phyloP scores from a whole-genome alignment of 1,140 invertebrate genomes.

The Zaprionus camerounensis region DNA sequence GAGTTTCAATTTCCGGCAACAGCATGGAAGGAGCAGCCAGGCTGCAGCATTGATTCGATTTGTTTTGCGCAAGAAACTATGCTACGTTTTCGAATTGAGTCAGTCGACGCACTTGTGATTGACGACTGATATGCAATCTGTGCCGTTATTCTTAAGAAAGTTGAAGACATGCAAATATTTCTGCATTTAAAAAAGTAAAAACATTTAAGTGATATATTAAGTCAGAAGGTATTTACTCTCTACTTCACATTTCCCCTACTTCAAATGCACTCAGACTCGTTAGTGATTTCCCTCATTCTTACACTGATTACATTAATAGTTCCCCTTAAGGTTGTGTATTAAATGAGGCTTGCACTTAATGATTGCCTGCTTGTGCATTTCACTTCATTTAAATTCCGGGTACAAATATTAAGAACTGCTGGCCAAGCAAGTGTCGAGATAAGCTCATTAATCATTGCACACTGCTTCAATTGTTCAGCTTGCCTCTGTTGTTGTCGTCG shows the following conservation, averaged over 20 bases:
- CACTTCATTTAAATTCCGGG: constrained; percentile 27
- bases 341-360: constrained; percentile 4
- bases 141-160: neutral
- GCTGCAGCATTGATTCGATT: constrained; percentile 25
- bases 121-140: constrained; percentile 27
- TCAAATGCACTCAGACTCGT: neutral
- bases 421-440: constrained; percentile 11
- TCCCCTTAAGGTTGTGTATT: neutral
- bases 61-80: constrained; percentile 33
- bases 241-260: neutral
- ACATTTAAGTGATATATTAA: neutral
- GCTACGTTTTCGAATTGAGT: constrained; percentile 21
- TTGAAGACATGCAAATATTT: neutral
- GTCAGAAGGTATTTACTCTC: neutral
- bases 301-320: constrained; percentile 1
- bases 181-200: neutral
- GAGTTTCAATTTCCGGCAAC: constrained; percentile 62
- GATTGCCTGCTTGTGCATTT: constrained; percentile 8
- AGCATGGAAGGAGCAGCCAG: neutral
- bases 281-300: neutral
- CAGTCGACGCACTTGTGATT: constrained; percentile 3
- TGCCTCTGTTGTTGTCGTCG: neutral
- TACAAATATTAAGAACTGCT: constrained; percentile 24
- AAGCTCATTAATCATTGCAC: constrained; percentile 44
- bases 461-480: neutral